Evolutionary conservation across 2,888 invertebrate genomes (phyloP).

Genomic region (Heliothis peltigera): DNA sequence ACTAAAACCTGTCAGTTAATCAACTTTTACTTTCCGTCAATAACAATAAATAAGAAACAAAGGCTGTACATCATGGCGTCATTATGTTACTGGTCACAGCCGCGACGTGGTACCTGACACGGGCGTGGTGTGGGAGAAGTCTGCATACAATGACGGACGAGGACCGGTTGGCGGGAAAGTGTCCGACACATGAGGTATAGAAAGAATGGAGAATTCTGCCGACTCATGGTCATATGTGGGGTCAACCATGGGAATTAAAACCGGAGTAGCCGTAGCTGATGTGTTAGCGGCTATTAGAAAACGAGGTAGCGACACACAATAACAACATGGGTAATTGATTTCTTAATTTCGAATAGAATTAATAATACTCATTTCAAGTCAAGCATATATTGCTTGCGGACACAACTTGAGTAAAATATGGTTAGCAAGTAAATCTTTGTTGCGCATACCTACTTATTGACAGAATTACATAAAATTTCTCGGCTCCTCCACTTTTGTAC

Average conservation of each 20-base stretch:
- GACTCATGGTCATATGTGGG: neutral
- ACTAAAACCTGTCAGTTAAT: neutral
- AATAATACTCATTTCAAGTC: too few species aligned
- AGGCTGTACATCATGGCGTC: conserved; percentile 7
- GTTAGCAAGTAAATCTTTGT: too few species aligned
- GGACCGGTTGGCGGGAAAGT: conserved; percentile 56
- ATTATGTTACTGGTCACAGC: conserved; percentile 3
- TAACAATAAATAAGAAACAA: conserved; percentile 35
- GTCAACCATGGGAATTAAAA: neutral
- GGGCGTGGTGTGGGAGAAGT: conserved; percentile 28
- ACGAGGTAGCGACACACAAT: too few species aligned
- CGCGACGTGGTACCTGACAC: neutral
- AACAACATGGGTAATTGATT: too few species aligned
- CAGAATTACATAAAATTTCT: too few species aligned
- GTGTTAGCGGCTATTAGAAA: too few species aligned
- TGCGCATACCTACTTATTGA: too few species aligned
- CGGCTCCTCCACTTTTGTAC: neutral
- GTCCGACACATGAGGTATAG: conserved; percentile 13
- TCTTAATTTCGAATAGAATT: too few species aligned
- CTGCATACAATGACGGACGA: conserved; percentile 44
- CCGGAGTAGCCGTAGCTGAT: too few species aligned
- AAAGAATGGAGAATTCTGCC: conserved; percentile 20
- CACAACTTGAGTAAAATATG: too few species aligned
- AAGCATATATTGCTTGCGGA: too few species aligned
- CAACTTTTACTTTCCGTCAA: conserved; percentile 9